Percentiles rank a stretch among this genome's conserved stretches.
Evolutionary conservation across 2,797 vertebrate genomes (phyloP).

Genomic region (Chaetophractus vellerosus): DNA sequence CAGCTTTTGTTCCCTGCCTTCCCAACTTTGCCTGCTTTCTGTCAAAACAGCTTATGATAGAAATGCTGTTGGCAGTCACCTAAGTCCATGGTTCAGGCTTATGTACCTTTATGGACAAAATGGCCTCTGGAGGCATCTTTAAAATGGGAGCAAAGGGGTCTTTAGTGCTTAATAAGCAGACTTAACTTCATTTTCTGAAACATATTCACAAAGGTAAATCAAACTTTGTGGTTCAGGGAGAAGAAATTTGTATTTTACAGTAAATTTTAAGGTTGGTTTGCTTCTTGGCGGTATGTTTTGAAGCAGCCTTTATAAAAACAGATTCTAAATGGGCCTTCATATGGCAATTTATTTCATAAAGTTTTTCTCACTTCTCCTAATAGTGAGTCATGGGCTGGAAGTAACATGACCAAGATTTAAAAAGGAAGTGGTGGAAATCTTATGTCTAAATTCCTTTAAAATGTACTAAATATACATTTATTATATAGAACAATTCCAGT

Average conservation of each 20-base stretch:
- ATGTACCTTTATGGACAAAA: neutral
- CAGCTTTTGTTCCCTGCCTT: neutral
- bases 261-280: neutral
- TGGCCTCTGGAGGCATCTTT: neutral
- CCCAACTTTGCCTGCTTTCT: neutral
- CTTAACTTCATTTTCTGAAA: constrained; percentile 3
- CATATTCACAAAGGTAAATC: neutral
- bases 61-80: neutral
- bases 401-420: neutral
- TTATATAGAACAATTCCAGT: neutral
- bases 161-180: neutral
- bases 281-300: neutral
- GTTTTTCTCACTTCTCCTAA: constrained; percentile 38
- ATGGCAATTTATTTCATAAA: neutral
- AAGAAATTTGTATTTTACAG: neutral
- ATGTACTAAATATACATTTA: constrained; percentile 21
- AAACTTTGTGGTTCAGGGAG: neutral
- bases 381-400: neutral
- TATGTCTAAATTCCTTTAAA: constrained; percentile 42
- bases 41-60: neutral
- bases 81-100: neutral
- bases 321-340: constrained; percentile 26
- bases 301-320: neutral
- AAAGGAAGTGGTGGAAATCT: constrained; percentile 71
- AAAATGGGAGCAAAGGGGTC: neutral